Evolutionary conservation across 2,797 vertebrate genomes (phyloP), one percentile per base, ranked within the genome.

Genomic region (Pogonophryne albipinna): DNA sequence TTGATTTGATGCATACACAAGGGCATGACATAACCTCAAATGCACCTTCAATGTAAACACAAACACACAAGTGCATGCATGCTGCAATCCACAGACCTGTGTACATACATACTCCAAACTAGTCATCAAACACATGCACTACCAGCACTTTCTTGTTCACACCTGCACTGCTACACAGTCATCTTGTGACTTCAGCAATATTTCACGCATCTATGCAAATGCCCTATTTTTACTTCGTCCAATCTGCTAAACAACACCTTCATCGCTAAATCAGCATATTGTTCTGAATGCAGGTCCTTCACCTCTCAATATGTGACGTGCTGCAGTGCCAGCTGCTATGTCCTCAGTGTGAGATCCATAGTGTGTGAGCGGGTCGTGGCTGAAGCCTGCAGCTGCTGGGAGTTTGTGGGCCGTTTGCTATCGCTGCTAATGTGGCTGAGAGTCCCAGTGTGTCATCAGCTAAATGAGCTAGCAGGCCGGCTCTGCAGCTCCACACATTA

Each of bases 381-480:
- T 74, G 57, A 69, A 59, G 66, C 41, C 41, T 31, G 14, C 31
- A 45, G 45, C 51, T 56, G 63, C 58, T 56, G 42, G 66, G 59
- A 68, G 71, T 84, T 70, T 49, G 19, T 6, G 42, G 65, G 66
- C 50, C 16, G 42, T 76, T 83, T 74, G 57, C 65, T 71, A 12
- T 51, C n/a, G 62, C 71, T 77, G 65, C 73, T 61, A 67, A 75
- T 56, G 63, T 38, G 56, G 63, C 79, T 15, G 34, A 79, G 66
- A 62, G 72, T 66, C 71, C 69, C 55, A 60, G 71, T 81, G 82
- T 87, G 80, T 41, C 78, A 84, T 87, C 84, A 82, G 91, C 87
- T 86, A 78, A 85, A 90, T 49, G 71, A 87, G 79, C 81, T 78
- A 84, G 83, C 81, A 76, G 74, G 80, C 76, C 63, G 17, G 83